Base-by-base conservation (phyloP, 1,140 invertebrate species). In the Cyclargus thomasi region DNA sequence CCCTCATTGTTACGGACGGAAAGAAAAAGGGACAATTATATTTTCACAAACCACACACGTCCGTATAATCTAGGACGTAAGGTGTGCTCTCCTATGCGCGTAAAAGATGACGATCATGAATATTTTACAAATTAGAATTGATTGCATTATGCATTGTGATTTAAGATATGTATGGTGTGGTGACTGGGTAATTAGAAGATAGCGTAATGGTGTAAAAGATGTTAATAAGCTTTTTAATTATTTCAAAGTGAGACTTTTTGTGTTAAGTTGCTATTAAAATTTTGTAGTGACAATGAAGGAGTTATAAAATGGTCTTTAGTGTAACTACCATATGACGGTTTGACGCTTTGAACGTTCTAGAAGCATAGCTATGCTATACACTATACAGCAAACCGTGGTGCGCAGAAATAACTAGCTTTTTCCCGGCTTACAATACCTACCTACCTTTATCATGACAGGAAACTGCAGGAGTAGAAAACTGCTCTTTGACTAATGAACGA, bases 1-100 rank as follows among this genome's bases (percentile, higher is more conserved):
- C 55, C 55, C 21, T 59, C 55, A 20, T 59, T 59, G 55, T 59
- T 59, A 59, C 55, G 55, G 55, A 59, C 18, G 55, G 10, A 59
- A 59, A 20, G 55, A 20, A 55, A 55, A 18, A 59, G 55, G 55
- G 55, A 59, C 55, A 59, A 59, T 59, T 59, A 59, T 59, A 10
- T 2, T 11, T 20, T 20, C 10, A 59, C 17, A 20, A 18, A 2
- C 55, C 6, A 59, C 18, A 20, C 11, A 8, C 17, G 10, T 20
- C 18, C 18, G 5, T 59, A 59, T 21, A 8, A 11, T 8, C 53
- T 20, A 22, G 10, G 2, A 2, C 6, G 10, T 20, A 59, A 1
- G 55, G 55, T 55, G 17, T 7, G 14, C 2, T 59, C 10, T 59
- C 20, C 10, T 2, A 21, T 59, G 17, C 17, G 55, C 17, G 0